phyloP scores from a whole-genome alignment of 2,888 invertebrate genomes.

The Pimpla rufipes region DNA sequence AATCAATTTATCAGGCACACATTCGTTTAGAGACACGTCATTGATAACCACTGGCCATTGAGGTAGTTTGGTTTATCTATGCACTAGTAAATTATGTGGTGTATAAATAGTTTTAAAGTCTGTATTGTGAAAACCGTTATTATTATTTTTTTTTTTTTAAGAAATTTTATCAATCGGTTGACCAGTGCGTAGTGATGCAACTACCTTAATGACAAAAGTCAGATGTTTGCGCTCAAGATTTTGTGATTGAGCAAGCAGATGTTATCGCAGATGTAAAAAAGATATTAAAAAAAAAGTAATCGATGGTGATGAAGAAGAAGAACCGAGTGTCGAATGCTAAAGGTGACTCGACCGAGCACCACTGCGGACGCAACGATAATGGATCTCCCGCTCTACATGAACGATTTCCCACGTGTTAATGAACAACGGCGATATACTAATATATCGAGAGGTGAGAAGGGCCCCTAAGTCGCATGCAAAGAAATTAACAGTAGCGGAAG shows the following conservation, averaged over 20 bases:
- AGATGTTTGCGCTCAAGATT: conserved; percentile 5
- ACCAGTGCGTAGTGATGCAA: conserved; percentile 11
- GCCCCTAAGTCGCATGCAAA: conserved; percentile 50
- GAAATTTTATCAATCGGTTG: neutral
- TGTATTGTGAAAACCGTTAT: neutral
- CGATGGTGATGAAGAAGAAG: conserved; percentile 7
- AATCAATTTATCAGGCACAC: conserved; percentile 82
- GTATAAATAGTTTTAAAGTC: neutral
- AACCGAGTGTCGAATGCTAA: conserved; percentile 1
- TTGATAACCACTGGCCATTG: conserved; percentile 43
- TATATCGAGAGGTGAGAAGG: conserved; percentile 30
- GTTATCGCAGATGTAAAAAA: neutral
- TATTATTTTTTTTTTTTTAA: too few relatives aligned
- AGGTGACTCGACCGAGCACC: neutral
- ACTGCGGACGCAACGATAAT: neutral
- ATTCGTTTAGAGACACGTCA: conserved; percentile 77
- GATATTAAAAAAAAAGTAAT: neutral
- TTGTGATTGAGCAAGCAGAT: conserved; percentile 19
- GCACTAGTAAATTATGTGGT: neutral
- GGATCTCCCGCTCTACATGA: neutral
- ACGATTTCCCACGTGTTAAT: conserved; percentile 8
- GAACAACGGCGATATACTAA: conserved; percentile 15
- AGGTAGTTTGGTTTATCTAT: neutral
- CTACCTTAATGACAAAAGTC: conserved; percentile 18
- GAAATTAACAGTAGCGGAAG: conserved; percentile 57